Percentiles rank a stretch among this genome's conserved stretches.
These are phyloP conservation scores for Ditylenchus weischeri DNA, from an alignment of 2,888 invertebrate genomes.

Conservation along the genomic window DNA sequence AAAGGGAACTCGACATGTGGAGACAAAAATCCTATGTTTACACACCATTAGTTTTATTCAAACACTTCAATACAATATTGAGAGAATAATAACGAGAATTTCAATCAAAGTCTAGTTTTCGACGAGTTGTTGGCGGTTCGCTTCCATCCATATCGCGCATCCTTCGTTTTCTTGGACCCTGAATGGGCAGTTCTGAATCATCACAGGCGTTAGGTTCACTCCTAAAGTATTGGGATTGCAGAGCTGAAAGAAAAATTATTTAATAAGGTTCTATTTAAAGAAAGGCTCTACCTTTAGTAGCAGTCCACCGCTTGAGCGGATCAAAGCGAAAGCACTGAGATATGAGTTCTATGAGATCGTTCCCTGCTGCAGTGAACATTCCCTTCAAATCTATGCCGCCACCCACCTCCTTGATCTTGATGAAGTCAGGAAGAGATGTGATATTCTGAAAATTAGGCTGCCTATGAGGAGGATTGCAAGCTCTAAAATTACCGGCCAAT, in stretches of 20 bases:
- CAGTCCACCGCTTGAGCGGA: constrained; percentile 47
- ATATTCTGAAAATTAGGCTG: constrained; percentile 14
- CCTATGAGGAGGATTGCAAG: background rate
- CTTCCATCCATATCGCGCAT: constrained; percentile 9
- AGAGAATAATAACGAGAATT: background rate
- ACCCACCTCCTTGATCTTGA: constrained; percentile 74
- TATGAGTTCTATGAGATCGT: constrained; percentile 81
- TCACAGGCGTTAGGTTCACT: constrained; percentile 48
- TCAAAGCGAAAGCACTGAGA: constrained; percentile 44
- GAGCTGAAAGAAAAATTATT: constrained; percentile 23
- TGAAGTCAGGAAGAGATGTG: constrained; percentile 76
- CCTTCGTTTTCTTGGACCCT: constrained; percentile 11
- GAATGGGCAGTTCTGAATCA: constrained; percentile 53
- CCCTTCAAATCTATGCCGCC: constrained; percentile 66
- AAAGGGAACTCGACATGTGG: no score
- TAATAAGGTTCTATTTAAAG: background rate
- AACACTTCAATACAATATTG: no score
- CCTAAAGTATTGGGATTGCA: constrained; percentile 49
- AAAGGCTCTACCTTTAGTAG: constrained; percentile 32
- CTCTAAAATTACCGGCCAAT: constrained; percentile 74
- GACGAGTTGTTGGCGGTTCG: constrained; percentile 22
- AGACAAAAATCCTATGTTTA: no score
- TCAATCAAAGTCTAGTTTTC: constrained; percentile 27
- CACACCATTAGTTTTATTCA: no score
- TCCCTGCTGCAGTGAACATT: constrained; percentile 90